Percentiles rank a stretch among this genome's conserved stretches.
These are phyloP conservation scores for Thinocorus orbignyianus DNA, from an alignment of 2,113 vertebrate genomes.

Conservation along the genomic window DNA sequence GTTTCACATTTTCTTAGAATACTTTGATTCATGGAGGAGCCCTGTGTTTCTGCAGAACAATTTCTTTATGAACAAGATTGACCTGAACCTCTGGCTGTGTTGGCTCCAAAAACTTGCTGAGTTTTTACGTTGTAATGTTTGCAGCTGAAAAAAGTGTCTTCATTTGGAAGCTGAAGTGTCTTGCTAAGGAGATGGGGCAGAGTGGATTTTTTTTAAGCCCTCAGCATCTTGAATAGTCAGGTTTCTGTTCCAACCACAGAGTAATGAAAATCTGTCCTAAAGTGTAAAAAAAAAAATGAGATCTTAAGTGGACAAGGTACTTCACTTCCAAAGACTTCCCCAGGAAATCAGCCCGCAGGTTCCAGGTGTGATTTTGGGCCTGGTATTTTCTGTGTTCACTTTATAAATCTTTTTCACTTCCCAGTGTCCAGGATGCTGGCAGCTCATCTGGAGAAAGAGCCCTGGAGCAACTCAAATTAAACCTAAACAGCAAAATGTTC, in stretches of 20 bases:
- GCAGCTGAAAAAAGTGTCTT: background rate
- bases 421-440: background rate
- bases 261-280: background rate
- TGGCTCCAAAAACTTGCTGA: background rate
- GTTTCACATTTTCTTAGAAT: background rate
- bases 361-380: background rate
- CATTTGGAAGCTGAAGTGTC: background rate
- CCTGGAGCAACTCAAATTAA: background rate
- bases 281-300: background rate
- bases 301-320: background rate
- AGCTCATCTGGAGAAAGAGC: background rate
- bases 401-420: background rate
- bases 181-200: background rate
- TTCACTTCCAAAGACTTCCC: background rate
- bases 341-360: background rate
- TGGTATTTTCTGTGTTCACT: background rate
- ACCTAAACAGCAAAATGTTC: background rate
- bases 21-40: background rate
- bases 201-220: background rate
- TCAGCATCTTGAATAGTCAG: background rate
- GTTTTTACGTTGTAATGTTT: background rate
- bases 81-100: rapidly evolving
- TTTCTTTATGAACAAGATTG: background rate
- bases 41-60: background rate
- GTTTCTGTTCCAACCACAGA: background rate